Percentiles rank a stretch among this genome's conserved stretches.
These are phyloP conservation scores for Pseudorasbora parva DNA, from an alignment of 2,113 vertebrate species.

Conservation along the genomic window DNA sequence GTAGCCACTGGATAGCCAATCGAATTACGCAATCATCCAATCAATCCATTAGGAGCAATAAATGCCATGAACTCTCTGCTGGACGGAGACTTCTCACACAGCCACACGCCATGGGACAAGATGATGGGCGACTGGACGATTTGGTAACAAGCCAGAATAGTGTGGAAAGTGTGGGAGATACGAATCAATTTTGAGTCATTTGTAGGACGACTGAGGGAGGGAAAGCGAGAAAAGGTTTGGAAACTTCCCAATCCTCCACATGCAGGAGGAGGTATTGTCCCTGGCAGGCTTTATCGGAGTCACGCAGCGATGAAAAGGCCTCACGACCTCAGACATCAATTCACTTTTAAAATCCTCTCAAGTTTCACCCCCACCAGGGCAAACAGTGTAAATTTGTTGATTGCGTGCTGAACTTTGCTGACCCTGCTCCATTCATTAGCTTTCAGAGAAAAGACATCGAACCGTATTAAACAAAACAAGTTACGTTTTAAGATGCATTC, in stretches of 20 bases:
- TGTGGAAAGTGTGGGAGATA: not conserved
- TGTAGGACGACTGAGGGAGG: not conserved
- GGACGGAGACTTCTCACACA: constrained; percentile 49
- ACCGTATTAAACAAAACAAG: not conserved
- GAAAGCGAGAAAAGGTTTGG: not conserved
- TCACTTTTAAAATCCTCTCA: not conserved
- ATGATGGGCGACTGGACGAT: not conserved
- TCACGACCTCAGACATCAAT: not conserved
- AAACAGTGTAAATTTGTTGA: not conserved
- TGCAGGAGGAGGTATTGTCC: not conserved
- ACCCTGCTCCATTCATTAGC: not conserved
- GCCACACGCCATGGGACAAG: not conserved
- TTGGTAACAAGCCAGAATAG: not conserved
- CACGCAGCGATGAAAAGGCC: constrained; percentile 10
- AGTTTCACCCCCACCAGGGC: not conserved
- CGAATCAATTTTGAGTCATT: not conserved
- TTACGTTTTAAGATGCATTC: not conserved
- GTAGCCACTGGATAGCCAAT: constrained; percentile 61
- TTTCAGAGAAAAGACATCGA: not conserved
- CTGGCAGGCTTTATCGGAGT: constrained; percentile 7
- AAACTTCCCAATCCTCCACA: not conserved
- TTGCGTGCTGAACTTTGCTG: not conserved
- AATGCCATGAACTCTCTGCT: constrained; percentile 46
- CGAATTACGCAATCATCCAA: constrained; percentile 66
- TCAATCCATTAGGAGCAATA: constrained; percentile 49